Evolutionary conservation across 2,888 invertebrate species (phyloP), one percentile per base, ranked within the genome.

Genomic region (Synergus gifuensis): DNA sequence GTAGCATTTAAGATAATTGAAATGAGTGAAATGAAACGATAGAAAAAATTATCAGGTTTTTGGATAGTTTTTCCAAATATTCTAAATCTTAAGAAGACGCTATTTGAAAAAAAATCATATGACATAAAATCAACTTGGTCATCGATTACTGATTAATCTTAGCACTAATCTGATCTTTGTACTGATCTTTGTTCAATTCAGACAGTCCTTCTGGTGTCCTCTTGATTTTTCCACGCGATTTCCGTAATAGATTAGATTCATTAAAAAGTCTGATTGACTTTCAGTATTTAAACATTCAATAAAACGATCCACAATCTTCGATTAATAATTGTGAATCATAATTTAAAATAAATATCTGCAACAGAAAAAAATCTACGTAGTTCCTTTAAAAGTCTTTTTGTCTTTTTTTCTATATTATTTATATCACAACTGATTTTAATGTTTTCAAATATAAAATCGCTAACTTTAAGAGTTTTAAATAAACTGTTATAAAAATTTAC

Each of bases 221-320:
- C 14, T 36, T 9, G n/a, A 22, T 67, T 44, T 42, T 67, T 73
- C 12, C 14, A 36, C 11, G 11, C 36, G 36, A 49, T 73, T 73
- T 40, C 54, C 73, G 73, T 40, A 49, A 73, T 36, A 73, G 73
- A 73, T 73, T 54, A 73, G n/a, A n/a, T 40, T 73, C 16, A 22
- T 14, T 66, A n/a, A 28, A 22, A 73, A n/a, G 12, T 36, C 54
- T 54, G 14, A 40, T 36, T 16, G 36, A 54, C 73, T 73, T 73
- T 7, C n/a, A 42, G 36, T 54, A 36, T 22, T 14, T 22, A 22
- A 60, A 12, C 2, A 54, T 22, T 36, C 11, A 49, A 54, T 36
- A n/a, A 9, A 49, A 28, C 8, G 14, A 44, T 69, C 9, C 0
- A 66, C 12, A 44, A 66, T 18, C 18, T n/a, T 42, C 9, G 8